Evolutionary conservation across 2,113 vertebrate genomes (phyloP), one percentile per base, ranked within the genome.

Genomic region (Phoenicopterus ruber): DNA sequence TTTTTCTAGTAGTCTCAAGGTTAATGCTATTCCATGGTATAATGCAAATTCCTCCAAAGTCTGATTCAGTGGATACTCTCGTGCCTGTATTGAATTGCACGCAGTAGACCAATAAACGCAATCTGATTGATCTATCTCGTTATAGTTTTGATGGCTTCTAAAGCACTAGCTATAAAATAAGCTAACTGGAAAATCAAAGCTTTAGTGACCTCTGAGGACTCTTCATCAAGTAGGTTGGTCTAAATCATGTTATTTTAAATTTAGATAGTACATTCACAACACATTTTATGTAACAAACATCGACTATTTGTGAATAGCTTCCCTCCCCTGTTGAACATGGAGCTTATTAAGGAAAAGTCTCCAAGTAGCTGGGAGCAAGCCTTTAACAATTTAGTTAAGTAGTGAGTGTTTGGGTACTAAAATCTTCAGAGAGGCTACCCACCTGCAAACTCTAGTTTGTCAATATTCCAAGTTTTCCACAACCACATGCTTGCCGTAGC

Each of bases 141-240:
- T 98, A 98, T 95, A 86, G 85, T 96, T 97, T 98, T 98, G 97
- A 98, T 97, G 94, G 83, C 66, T 98, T 98, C 94, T 97, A 97
- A 97, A 97, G 90, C 90, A 97, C 93, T 94, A 96, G 83, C 92
- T 97, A 87, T 98, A 98, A 98, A 98, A 97, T 97, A 98, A 97
- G 92, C 90, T 98, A 97, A 98, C 97, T 98, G 96, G 93, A 98
- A 98, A 98, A 98, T 98, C 96, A 98, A 98, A 98, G 87, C 96
- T 98, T 98, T 97, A 97, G 95, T 97, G 97, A 98, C 97, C 97
- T 98, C 97, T 97, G 84, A 97, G 97, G 92, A 97, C 95, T 97
- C 94, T 98, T 98, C 95, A 96, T 98, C 97, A 98, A 94, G 25
- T 65, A 95, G 42, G 76, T 79, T 96, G 88, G 84, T 96, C 95